Percentiles rank a stretch among this genome's conserved stretches.
Conservation (phyloP, 2,113 vertebrate species). For the Camelus bactrianus region DNA sequence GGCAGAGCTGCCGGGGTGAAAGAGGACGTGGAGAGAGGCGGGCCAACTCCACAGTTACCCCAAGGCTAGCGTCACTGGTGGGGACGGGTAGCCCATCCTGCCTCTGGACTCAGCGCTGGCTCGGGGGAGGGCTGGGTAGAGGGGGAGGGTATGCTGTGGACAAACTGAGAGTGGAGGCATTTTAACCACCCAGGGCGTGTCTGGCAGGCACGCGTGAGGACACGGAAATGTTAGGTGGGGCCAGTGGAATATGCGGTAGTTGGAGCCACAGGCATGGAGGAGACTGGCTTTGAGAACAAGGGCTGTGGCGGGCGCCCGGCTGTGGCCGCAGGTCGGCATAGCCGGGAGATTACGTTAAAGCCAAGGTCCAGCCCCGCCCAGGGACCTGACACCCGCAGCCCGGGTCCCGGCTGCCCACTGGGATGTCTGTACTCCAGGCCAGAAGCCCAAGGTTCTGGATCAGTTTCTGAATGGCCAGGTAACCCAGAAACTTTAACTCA, state of each 20-base stretch:
- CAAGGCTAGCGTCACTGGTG: accelerated
- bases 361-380: accelerated
- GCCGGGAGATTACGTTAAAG: not conserved
- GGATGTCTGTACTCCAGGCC: too few relatives aligned
- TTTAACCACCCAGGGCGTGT: not conserved
- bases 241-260: accelerated
- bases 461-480: not conserved
- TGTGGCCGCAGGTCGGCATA: not conserved
- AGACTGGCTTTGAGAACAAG: accelerated
- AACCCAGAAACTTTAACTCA: too few relatives aligned
- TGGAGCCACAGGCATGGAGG: too few relatives aligned
- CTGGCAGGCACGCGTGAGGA: not conserved
- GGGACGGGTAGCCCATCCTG: not conserved
- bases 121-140: not conserved
- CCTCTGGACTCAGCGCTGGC: not conserved
- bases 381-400: accelerated
- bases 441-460: not conserved
- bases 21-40: not conserved
- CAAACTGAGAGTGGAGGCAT: accelerated
- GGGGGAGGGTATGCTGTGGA: not conserved
- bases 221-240: not conserved
- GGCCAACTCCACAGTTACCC: not conserved
- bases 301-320: not conserved
- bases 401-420: accelerated
- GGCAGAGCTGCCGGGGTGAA: not conserved